Conservation (phyloP, 2,113 vertebrate species). For the Ictidomys tridecemlineatus region DNA sequence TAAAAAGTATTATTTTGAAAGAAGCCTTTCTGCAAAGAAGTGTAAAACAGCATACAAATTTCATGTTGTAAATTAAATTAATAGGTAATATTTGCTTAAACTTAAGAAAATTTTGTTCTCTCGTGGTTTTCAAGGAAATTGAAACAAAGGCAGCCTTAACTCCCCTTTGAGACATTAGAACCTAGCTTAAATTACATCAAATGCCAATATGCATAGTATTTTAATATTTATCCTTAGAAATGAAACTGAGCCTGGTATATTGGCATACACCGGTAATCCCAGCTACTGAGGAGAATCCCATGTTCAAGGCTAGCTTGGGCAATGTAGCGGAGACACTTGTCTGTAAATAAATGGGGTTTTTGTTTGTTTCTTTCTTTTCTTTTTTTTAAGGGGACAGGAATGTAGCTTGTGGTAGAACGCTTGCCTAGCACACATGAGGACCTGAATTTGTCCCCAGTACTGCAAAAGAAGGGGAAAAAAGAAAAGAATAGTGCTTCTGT, state of each 20-base stretch:
- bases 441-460: not conserved
- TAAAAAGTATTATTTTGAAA: not conserved
- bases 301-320: not conserved
- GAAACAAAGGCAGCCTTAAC: conserved; percentile 32
- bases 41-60: conserved; percentile 48
- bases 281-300: not conserved
- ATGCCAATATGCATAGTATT: conserved; percentile 30
- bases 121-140: not conserved
- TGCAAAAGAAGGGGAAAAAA: not conserved
- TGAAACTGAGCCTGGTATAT: not conserved
- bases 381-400: not conserved
- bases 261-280: not conserved
- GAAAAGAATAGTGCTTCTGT: not conserved
- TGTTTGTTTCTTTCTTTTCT: no score
- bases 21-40: conserved; percentile 22
- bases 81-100: conserved; percentile 10
- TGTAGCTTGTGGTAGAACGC: not conserved
- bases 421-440: not conserved
- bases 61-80: conserved; percentile 68
- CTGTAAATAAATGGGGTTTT: not conserved
- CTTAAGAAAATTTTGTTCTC: conserved; percentile 18
- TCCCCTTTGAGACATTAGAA: conserved; percentile 32
- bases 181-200: not conserved
- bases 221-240: conserved; percentile 57
- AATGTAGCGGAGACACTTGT: not conserved